Evolutionary conservation across 2,888 invertebrate genomes (phyloP).

Genomic region (Acronicta aceris): DNA sequence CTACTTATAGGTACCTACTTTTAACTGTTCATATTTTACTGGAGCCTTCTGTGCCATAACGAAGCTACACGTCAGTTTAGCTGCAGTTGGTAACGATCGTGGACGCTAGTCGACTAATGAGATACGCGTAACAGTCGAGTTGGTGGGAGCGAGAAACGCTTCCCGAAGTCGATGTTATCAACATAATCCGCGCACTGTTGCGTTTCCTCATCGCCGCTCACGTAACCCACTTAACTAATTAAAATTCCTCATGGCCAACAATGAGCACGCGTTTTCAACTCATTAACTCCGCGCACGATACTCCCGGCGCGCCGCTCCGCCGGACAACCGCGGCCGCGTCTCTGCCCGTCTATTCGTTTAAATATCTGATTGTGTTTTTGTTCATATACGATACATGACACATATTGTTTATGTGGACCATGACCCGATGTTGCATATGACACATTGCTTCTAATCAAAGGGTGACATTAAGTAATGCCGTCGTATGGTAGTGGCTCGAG

Average conservation of each 20-base stretch:
- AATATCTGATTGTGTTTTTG: slow-evolving; percentile 9
- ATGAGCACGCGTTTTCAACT: slow-evolving; percentile 74
- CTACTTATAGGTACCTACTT: not conserved
- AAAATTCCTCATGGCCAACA: slow-evolving; percentile 77
- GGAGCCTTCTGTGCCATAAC: slow-evolving; percentile 38
- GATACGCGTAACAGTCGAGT: slow-evolving; percentile 40
- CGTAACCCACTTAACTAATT: slow-evolving; percentile 79
- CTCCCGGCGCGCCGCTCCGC: slow-evolving; percentile 23
- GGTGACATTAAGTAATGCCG: not conserved
- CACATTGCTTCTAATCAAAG: not conserved
- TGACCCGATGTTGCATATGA: slow-evolving; percentile 1
- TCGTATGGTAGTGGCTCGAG: not conserved
- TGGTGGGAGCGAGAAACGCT: slow-evolving; percentile 52
- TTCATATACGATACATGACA: not conserved
- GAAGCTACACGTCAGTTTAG: slow-evolving; percentile 3
- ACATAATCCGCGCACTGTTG: slow-evolving; percentile 68
- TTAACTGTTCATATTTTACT: too few relatives aligned
- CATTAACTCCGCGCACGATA: slow-evolving; percentile 67
- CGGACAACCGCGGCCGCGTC: slow-evolving; percentile 12
- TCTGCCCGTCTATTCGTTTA: slow-evolving; percentile 10
- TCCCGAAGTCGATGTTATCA: slow-evolving; percentile 60
- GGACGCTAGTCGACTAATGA: slow-evolving; percentile 34
- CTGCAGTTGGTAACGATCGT: slow-evolving; percentile 6
- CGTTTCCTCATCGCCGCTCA: slow-evolving; percentile 68
- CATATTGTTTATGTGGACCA: slow-evolving; percentile 24